phyloP scores from a whole-genome alignment of 2,888 invertebrate genomes.

The Xylophagus ater region DNA sequence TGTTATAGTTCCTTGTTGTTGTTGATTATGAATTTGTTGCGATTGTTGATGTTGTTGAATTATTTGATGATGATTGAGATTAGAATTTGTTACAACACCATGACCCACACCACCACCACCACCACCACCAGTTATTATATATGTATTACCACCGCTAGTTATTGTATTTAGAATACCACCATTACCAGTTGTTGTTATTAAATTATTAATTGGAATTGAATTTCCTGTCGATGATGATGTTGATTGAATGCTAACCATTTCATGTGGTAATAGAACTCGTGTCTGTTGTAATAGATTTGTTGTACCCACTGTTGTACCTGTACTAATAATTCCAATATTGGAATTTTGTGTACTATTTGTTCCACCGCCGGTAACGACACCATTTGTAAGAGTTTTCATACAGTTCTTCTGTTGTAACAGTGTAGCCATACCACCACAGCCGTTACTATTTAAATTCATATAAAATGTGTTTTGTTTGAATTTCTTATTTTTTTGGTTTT shows the following conservation, averaged over 20 bases:
- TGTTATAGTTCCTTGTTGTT: conserved; percentile 10
- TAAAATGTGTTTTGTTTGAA: too few species aligned
- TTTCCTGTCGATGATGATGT: conserved; percentile 7
- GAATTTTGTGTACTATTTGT: conserved; percentile 17
- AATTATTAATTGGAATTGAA: not conserved
- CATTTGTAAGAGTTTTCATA: conserved; percentile 62
- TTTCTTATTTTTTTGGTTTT: too few species aligned
- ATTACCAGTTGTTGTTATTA: too few species aligned
- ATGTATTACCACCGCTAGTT: too few species aligned
- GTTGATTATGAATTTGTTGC: conserved; percentile 7
- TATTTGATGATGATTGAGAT: conserved; percentile 8
- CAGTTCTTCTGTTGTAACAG: conserved; percentile 76
- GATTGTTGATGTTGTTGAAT: conserved; percentile 6
- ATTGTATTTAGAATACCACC: too few species aligned
- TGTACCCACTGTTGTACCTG: conserved; percentile 10
- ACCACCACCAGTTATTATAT: too few species aligned
- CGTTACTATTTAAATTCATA: too few species aligned
- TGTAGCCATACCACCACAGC: conserved; percentile 59
- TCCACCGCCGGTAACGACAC: conserved; percentile 26
- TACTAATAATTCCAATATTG: conserved; percentile 6
- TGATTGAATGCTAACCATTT: conserved; percentile 34
- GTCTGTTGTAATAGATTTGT: conserved; percentile 15
- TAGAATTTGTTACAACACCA: too few species aligned
- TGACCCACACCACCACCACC: too few species aligned
- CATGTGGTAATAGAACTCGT: conserved; percentile 32